These are phyloP conservation scores for Atherinosoma microstoma DNA, from an alignment of 2,797 vertebrate species.

Conservation along the genomic window DNA sequence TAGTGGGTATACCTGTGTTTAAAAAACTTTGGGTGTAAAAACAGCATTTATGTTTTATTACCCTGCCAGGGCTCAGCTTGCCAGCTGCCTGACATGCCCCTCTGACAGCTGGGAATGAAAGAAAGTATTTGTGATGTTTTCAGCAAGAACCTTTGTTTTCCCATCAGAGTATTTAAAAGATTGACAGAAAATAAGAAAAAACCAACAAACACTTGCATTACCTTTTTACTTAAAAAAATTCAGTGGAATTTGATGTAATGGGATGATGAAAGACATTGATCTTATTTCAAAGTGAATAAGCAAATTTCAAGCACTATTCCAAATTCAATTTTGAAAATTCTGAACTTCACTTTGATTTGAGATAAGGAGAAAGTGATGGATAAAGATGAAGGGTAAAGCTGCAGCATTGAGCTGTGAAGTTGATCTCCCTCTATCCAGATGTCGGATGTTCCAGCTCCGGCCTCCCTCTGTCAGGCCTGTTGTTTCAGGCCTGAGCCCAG, in stretches of 20 bases:
- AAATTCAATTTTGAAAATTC: slow-evolving; percentile 13
- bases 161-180: background rate
- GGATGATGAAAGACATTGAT: background rate
- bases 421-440: slow-evolving; percentile 78
- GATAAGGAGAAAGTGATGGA: slow-evolving; percentile 47
- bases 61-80: slow-evolving; percentile 10
- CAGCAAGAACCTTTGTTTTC: background rate
- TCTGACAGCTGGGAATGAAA: background rate
- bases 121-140: background rate
- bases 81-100: background rate
- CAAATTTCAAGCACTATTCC: too few species aligned
- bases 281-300: background rate
- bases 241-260: background rate
- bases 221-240: background rate
- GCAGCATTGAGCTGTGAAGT: slow-evolving; percentile 59
- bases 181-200: background rate
- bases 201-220: background rate
- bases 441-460: slow-evolving; percentile 75
- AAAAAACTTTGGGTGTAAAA: too few species aligned
- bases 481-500: slow-evolving; percentile 84
- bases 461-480: slow-evolving; percentile 80
- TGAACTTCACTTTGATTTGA: slow-evolving; percentile 20
- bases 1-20: background rate
- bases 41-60: background rate
- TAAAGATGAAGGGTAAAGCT: slow-evolving; percentile 56